Conservation (phyloP, 2,797 vertebrate genomes). For the Hozukius guyotensis region DNA sequence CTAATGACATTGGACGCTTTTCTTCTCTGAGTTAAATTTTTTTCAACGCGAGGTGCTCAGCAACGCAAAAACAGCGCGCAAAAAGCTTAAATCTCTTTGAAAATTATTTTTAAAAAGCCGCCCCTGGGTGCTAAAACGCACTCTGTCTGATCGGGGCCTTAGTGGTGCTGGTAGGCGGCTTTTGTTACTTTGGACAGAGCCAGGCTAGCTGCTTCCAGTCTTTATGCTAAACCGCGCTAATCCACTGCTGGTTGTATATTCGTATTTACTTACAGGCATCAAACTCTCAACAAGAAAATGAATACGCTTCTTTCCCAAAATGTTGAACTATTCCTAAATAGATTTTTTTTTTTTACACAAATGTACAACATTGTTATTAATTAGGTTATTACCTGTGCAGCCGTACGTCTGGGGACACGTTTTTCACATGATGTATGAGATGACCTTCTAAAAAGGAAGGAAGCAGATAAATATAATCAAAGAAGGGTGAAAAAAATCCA, state of each 20-base stretch:
- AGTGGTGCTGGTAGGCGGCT: background rate
- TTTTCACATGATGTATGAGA: background rate
- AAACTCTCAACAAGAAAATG: too few species aligned
- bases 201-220: background rate
- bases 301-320: too few species aligned
- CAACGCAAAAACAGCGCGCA: accelerated
- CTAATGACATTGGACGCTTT: too few species aligned
- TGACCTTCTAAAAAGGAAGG: background rate
- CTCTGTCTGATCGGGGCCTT: too few species aligned
- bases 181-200: background rate
- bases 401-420: background rate
- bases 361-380: background rate
- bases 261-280: too few species aligned
- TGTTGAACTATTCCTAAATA: background rate
- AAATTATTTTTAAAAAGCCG: too few species aligned
- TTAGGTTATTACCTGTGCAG: background rate
- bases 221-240: background rate
- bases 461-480: background rate
- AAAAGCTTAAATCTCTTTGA: too few species aligned
- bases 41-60: too few species aligned
- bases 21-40: accelerated
- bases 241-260: too few species aligned
- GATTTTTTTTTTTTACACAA: too few species aligned
- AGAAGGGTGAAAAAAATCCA: background rate
- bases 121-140: accelerated